These are phyloP conservation scores for Schmidtea mediterranea DNA, from an alignment of 1,140 invertebrate genomes.

Conservation along the genomic window DNA sequence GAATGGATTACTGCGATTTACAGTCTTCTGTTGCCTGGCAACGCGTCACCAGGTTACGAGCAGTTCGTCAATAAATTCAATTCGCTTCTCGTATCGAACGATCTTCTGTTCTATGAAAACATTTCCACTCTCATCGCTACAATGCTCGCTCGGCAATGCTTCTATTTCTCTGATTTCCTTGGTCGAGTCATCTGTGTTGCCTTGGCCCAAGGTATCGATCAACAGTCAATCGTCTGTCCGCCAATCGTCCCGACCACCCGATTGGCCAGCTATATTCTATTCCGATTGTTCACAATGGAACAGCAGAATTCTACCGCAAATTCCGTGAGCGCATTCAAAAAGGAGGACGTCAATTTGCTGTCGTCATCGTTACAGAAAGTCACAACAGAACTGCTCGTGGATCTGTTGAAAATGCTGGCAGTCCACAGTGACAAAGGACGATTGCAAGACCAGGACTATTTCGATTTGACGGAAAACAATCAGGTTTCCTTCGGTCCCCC, in stretches of 20 bases:
- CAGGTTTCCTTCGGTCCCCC: neutral
- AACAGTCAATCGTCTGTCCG: too few species aligned
- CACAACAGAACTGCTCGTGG: neutral
- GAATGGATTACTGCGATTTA: too few species aligned
- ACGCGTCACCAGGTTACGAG: too few species aligned
- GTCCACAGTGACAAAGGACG: neutral
- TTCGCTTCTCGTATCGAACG: too few species aligned
- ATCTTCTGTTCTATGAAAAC: too few species aligned
- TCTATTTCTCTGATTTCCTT: neutral
- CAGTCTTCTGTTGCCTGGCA: too few species aligned
- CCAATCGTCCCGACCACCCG: neutral
- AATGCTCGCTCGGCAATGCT: neutral
- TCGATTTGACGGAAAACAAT: neutral
- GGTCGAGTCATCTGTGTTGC: neutral
- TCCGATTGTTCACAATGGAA: neutral
- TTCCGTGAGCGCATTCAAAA: too few species aligned
- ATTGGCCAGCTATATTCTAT: constrained; percentile 1
- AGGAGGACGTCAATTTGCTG: too few species aligned
- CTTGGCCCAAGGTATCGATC: neutral
- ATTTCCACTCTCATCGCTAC: neutral
- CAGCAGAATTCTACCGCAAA: too few species aligned
- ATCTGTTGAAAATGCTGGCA: neutral
- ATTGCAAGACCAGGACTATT: neutral
- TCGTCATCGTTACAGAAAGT: constrained; percentile 1
- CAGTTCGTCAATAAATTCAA: too few species aligned